Evolutionary conservation across 2,888 invertebrate genomes (phyloP), one percentile per base, ranked within the genome.

Genomic region (Chydorus sphaericus): DNA sequence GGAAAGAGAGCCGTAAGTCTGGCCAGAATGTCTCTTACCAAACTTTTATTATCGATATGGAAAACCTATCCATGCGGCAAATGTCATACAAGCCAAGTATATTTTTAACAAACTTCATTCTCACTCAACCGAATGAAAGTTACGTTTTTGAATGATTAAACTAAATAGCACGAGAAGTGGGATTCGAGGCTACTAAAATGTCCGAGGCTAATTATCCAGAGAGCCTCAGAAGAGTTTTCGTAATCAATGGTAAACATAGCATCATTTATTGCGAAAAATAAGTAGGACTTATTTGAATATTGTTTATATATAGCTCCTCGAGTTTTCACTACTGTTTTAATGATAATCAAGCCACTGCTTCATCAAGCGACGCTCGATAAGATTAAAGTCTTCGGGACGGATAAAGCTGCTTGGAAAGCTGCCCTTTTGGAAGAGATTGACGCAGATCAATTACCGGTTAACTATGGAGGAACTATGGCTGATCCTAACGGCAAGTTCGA

Each of bases 401-500:
- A 44, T 48, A 28, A 56, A 8, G 33, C 14, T 10, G 10, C 30
- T 28, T 30, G 26, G n/a, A 57, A 28, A 65, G 70, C 81, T 14
- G 79, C 76, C 30, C 65, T 90, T 6, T 71, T 83, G 54, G 71
- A 75, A 14, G 69, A 77, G 33, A 75, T 89, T 1, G 76, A 80
- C n/a, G 70, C 74, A 1, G 79, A 83, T 54, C 79, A 81, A 65
- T 71, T 90, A 53, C 89, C 90, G 0, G 75, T 71, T 49, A 77
- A 82, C 65, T 87, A 81, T 65, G 90, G 89, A 0, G 90, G 90
- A 0, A 76, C 76, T 7, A 68, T 81, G 68, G 76, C 76, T 0
- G 89, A 88, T 67, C 75, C 78, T 2, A 82, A 82, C 63, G 89
- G 86, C 0, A 82, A 89, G 70, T 82, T 85, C 0, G 77, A 74